A percentile compares a stretch with the other conserved stretches of the same genome.
Conservation (phyloP, 2,797 vertebrate species). For the Euthynnus affinis region DNA sequence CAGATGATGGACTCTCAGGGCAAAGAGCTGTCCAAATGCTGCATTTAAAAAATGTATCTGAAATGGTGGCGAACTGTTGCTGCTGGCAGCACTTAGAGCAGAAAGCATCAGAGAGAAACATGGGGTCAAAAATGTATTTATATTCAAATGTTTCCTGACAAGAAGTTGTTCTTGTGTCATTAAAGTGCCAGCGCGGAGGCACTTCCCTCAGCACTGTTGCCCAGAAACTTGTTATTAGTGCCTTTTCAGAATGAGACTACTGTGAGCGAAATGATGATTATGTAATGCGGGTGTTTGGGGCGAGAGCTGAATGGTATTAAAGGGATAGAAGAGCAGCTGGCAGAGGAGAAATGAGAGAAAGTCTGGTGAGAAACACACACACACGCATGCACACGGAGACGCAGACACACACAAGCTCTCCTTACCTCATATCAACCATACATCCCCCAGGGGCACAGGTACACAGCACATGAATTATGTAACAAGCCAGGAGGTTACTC, state of each 20-base stretch:
- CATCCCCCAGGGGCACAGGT: slow-evolving; percentile 52
- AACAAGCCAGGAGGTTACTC: slow-evolving; percentile 51
- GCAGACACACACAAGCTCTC: slow-evolving; percentile 22
- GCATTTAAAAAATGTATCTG: neutral
- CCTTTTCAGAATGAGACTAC: slow-evolving; percentile 36
- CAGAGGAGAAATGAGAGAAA: slow-evolving; percentile 44
- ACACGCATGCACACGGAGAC: neutral
- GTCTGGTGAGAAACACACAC: slow-evolving; percentile 6
- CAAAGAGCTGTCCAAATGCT: slow-evolving; percentile 20
- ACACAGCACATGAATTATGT: slow-evolving; percentile 65
- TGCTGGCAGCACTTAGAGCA: slow-evolving; percentile 32
- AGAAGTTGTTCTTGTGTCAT: slow-evolving; percentile 46
- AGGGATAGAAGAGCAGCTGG: slow-evolving; percentile 53
- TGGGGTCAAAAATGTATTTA: slow-evolving; percentile 40
- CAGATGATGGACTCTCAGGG: slow-evolving; percentile 2
- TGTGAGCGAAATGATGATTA: slow-evolving; percentile 60
- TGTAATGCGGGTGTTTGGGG: slow-evolving; percentile 56
- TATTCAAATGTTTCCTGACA: slow-evolving; percentile 46
- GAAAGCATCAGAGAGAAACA: slow-evolving; percentile 12
- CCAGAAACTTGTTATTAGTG: slow-evolving; percentile 53
- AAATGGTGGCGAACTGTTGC: slow-evolving; percentile 19
- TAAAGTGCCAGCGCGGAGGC: slow-evolving; percentile 25
- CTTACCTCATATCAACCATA: slow-evolving; percentile 57
- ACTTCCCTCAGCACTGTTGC: slow-evolving; percentile 32
- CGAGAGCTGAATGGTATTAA: slow-evolving; percentile 60